phyloP scores from a whole-genome alignment of 2,797 vertebrate genomes.

The Morelia viridis region DNA sequence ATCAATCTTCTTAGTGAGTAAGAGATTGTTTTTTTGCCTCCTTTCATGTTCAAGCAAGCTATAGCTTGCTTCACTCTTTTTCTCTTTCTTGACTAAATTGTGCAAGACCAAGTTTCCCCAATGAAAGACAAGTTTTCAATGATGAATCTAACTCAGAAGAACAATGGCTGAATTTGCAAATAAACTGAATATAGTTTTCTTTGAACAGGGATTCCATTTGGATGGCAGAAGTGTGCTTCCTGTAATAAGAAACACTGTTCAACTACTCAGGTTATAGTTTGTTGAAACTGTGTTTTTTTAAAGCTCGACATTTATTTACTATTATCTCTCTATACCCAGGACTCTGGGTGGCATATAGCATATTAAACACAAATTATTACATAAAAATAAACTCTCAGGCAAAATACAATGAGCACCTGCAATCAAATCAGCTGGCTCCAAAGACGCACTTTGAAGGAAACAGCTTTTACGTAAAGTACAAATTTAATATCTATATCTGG shows the following conservation, averaged over 20 bases:
- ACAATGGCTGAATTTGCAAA: slow-evolving; percentile 8
- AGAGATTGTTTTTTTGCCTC: background rate
- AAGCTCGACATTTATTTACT: background rate
- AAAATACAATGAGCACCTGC: background rate
- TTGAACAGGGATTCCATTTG: background rate
- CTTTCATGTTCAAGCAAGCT: slow-evolving; percentile 38
- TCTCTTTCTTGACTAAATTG: slow-evolving; percentile 43
- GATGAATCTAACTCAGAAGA: slow-evolving; percentile 5
- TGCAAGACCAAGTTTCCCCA: slow-evolving; percentile 18
- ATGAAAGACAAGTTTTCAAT: slow-evolving; percentile 27
- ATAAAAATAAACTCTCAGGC: background rate
- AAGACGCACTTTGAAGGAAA: background rate
- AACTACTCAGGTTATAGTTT: background rate
- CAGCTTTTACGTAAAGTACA: background rate
- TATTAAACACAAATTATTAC: background rate
- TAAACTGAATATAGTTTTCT: background rate
- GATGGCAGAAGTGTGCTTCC: background rate
- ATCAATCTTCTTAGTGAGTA: background rate
- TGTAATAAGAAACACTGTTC: background rate
- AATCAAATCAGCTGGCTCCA: background rate
- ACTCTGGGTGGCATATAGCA: background rate
- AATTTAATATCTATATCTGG: background rate
- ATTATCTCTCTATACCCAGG: background rate
- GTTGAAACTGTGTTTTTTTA: background rate
- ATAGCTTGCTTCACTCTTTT: slow-evolving; percentile 32